phyloP scores from a whole-genome alignment of 2,888 invertebrate genomes.

The Sphinx pinastri region DNA sequence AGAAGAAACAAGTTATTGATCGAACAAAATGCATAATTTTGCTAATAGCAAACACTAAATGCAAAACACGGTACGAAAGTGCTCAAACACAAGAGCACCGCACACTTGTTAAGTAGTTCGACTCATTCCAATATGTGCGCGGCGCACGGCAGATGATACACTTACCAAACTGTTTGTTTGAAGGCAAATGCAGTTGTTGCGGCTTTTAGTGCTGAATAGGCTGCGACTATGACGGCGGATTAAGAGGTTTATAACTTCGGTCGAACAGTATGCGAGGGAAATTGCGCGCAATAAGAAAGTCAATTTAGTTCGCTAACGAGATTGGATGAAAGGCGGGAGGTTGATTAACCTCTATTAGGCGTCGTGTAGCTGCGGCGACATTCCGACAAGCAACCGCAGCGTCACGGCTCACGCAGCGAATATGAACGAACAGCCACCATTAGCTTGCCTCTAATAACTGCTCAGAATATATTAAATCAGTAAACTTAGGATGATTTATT shows the following conservation, averaged over 20 bases:
- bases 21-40: not conserved
- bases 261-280: slow-evolving; percentile 57
- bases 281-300: slow-evolving; percentile 67
- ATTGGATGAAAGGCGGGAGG: slow-evolving; percentile 69
- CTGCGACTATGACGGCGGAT: slow-evolving; percentile 59
- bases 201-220: slow-evolving; percentile 58
- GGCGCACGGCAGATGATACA: slow-evolving; percentile 63
- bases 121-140: slow-evolving; percentile 62
- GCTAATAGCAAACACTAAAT: slow-evolving; percentile 8
- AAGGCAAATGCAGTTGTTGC: slow-evolving; percentile 70
- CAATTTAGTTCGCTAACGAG: slow-evolving; percentile 75
- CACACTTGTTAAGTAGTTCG: slow-evolving; percentile 65
- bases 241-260: slow-evolving; percentile 65
- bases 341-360: slow-evolving; percentile 73
- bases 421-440: slow-evolving; percentile 30
- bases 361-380: slow-evolving; percentile 58
- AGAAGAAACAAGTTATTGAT: not conserved
- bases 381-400: slow-evolving; percentile 59
- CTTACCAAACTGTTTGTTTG: slow-evolving; percentile 67
- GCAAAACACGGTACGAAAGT: slow-evolving; percentile 54
- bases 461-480: slow-evolving; percentile 44
- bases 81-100: slow-evolving; percentile 63
- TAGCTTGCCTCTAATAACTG: not conserved
- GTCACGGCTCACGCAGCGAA: slow-evolving; percentile 49
- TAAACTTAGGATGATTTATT: not conserved